Evolutionary conservation across 1,140 invertebrate genomes (phyloP).

Genomic region (Carposina sasakii): DNA sequence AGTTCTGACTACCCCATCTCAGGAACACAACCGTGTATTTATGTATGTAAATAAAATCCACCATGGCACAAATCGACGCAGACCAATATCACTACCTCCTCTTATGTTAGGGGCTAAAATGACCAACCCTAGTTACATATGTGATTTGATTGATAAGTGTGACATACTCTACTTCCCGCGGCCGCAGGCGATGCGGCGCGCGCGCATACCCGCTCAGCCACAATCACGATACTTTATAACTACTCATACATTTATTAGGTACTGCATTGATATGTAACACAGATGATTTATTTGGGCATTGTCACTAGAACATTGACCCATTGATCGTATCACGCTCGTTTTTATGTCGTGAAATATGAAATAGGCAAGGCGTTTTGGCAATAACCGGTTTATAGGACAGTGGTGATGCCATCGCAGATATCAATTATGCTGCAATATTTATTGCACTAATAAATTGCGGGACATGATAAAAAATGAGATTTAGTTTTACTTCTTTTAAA

Average conservation of each 20-base stretch:
- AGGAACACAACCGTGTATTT: too few relatives aligned
- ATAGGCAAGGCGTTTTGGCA: conserved; percentile 21
- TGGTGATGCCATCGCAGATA: conserved; percentile 27
- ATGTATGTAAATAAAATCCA: too few relatives aligned
- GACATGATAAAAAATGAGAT: conserved; percentile 14
- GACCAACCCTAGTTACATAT: too few relatives aligned
- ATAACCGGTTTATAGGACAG: conserved; percentile 24
- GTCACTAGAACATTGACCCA: conserved; percentile 37
- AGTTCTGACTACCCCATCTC: too few relatives aligned
- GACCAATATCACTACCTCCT: too few relatives aligned
- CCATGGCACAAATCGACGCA: too few relatives aligned
- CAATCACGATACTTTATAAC: conserved; percentile 43
- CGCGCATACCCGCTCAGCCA: conserved; percentile 17
- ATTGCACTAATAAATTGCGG: conserved; percentile 26
- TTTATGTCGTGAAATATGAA: conserved; percentile 22
- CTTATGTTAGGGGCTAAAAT: too few relatives aligned
- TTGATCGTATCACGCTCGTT: conserved; percentile 27
- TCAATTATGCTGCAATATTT: conserved; percentile 22
- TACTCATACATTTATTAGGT: conserved; percentile 45
- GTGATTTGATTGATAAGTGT: conserved; percentile 54
- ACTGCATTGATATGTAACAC: conserved; percentile 46
- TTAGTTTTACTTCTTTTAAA: conserved; percentile 27
- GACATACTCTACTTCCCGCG: conserved; percentile 48
- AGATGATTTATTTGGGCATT: conserved; percentile 53
- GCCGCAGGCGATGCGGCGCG: conserved; percentile 18